These are phyloP conservation scores for Murina feae DNA, from an alignment of 2,113 vertebrate species.

Conservation along the genomic window DNA sequence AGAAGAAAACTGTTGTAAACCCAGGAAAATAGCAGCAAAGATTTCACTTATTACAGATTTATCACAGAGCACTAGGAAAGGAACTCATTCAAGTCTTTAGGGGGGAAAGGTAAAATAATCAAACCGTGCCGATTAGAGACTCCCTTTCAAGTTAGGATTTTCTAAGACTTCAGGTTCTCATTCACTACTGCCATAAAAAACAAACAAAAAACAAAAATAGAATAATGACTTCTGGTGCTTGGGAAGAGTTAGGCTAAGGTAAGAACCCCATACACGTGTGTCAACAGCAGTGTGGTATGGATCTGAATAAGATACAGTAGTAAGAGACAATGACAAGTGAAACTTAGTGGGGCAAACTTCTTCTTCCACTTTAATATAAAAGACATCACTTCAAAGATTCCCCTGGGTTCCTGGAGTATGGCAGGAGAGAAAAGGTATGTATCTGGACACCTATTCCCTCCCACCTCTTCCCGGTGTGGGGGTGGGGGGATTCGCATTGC, in stretches of 20 bases:
- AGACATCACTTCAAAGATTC: not conserved
- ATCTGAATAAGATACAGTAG: not conserved
- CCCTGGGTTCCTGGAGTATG: not conserved
- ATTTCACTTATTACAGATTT: conserved; percentile 38
- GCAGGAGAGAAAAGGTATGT: not conserved
- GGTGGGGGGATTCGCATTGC: not conserved
- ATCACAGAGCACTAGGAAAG: conserved; percentile 9
- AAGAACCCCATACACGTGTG: not conserved
- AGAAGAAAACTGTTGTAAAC: conserved; percentile 38
- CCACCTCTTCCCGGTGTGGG: not conserved
- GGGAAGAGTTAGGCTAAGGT: not conserved
- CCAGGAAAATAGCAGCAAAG: conserved; percentile 61
- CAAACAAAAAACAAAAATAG: not conserved
- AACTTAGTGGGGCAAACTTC: not conserved
- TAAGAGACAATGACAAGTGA: not conserved
- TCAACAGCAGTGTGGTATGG: not conserved
- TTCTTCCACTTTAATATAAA: not conserved
- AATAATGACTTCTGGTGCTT: not conserved
- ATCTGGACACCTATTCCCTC: not conserved
- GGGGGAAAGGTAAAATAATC: not conserved
- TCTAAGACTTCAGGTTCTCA: conserved; percentile 48
- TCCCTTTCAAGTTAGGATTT: conserved; percentile 44
- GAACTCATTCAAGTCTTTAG: conserved; percentile 12
- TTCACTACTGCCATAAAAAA: conserved; percentile 44
- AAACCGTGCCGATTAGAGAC: conserved; percentile 36